Evolutionary conservation across 2,113 vertebrate genomes (phyloP), one percentile per base, ranked within the genome.

Genomic region (Zosterops borbonicus): DNA sequence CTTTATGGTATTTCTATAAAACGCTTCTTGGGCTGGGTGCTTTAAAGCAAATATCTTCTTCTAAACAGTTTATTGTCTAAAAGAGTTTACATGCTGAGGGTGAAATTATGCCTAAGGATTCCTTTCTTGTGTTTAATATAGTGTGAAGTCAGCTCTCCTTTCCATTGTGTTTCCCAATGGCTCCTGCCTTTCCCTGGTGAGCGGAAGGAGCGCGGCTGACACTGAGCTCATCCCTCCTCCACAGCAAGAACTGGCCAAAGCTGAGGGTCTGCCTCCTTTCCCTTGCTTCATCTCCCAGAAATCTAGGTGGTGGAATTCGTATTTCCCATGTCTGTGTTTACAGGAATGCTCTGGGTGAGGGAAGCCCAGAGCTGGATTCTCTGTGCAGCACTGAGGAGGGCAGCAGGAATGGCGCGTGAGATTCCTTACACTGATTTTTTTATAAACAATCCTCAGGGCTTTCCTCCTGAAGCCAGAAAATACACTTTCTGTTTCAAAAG

Each of bases 201-300:
- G 84, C 0, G 0, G 37, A 16, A 31, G 12, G 69, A 62, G 49
- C 31, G 2, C 0, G 3, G 42, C 53, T 33, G 59, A 14, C 3
- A 5, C 42, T 7, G 8, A 17, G 33, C 41, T 49, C 33, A 28
- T 31, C 49, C 41, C 47, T n/a, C 49, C 14, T 6, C 6, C 41
- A 9, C 56, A 58, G 33, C 83, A 33, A 55, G 35, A 23, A 0
- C 39, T 31, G 1, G 3, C 70, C 41, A 87, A 27, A 75, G 62
- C 25, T 50, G 18, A 52, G 58, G 49, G 20, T 73, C 50, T 63
- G 55, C 71, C 53, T 62, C 59, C 8, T 25, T 75, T 52, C 31
- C 63, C 27, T 69, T 23, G 3, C 24, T 23, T 63, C n/a, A 3
- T 11, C 3, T 33, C 65, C 37, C 53, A 44, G 41, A 62, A 69